These are phyloP conservation scores for Blera fallax DNA, from an alignment of 2,888 invertebrate species.

Conservation along the genomic window DNA sequence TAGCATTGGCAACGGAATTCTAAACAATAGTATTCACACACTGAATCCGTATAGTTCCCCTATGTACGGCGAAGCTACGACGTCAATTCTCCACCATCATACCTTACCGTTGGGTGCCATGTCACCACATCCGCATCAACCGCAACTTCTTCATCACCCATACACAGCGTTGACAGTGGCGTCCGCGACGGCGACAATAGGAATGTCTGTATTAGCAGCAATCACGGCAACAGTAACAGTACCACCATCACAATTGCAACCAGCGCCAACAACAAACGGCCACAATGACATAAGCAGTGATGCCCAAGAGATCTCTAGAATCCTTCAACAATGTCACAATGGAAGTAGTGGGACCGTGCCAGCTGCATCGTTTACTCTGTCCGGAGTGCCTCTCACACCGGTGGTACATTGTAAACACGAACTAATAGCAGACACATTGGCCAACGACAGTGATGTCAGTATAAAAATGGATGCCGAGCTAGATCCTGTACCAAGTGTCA, in stretches of 20 bases:
- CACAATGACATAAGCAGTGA: conserved; percentile 80
- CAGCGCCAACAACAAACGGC: conserved; percentile 73
- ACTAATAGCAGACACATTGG: conserved; percentile 7
- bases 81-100: conserved; percentile 29
- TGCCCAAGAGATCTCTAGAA: conserved; percentile 81
- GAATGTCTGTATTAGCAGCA: conserved; percentile 8
- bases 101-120: conserved; percentile 25
- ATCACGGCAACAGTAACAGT: conserved; percentile 22
- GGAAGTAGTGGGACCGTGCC: conserved; percentile 72
- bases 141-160: conserved; percentile 23
- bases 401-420: conserved; percentile 32
- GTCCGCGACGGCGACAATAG: background rate
- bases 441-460: conserved; percentile 41
- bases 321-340: conserved; percentile 81
- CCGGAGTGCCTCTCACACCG: background rate
- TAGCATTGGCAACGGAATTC: conserved; percentile 46
- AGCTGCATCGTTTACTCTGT: background rate
- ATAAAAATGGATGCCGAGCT: conserved; percentile 50
- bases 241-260: conserved; percentile 17
- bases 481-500: conserved; percentile 39
- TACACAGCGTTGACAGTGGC: background rate
- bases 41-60: conserved; percentile 49
- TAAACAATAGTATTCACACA: conserved; percentile 56
- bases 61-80: conserved; percentile 35
- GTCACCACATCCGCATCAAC: conserved; percentile 31